Evolutionary conservation across 1,140 invertebrate species (phyloP).

Genomic region (Trachymyrmex cornetzi): DNA sequence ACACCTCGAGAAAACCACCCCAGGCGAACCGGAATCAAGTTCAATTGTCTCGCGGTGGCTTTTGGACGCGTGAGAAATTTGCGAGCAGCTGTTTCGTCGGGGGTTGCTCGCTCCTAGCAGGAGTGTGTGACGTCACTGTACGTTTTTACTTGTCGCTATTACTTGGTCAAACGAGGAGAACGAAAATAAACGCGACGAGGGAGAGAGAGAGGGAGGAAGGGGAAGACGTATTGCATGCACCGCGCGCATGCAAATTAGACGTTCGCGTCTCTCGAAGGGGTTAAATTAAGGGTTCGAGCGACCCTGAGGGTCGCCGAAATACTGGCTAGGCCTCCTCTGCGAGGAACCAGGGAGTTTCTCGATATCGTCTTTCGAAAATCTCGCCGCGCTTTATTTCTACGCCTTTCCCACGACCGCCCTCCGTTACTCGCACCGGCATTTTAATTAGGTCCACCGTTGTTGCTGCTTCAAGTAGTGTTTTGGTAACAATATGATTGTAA

Average conservation of each 20-base stretch:
- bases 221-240: conserved; percentile 44
- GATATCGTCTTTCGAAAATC: conserved; percentile 77
- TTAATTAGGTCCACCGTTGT: conserved; percentile 72
- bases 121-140: conserved; percentile 68
- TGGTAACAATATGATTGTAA: conserved; percentile 70
- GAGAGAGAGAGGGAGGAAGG: conserved; percentile 31
- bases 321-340: conserved; percentile 57
- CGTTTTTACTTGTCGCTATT: conserved; percentile 68
- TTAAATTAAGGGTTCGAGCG: conserved; percentile 68
- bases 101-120: conserved; percentile 49
- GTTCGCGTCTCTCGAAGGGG: conserved; percentile 71
- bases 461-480: conserved; percentile 32
- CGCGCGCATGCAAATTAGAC: conserved; percentile 74
- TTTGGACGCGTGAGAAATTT: conserved; percentile 84
- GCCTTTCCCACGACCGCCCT: conserved; percentile 76
- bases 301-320: conserved; percentile 69
- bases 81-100: conserved; percentile 79
- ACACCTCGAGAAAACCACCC: conserved; percentile 70
- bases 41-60: conserved; percentile 83
- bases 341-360: conserved; percentile 61
- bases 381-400: conserved; percentile 33
- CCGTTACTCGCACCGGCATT: conserved; percentile 54
- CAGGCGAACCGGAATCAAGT: conserved; percentile 80
- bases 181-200: conserved; percentile 27
- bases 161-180: conserved; percentile 46